Evolutionary conservation across 92 coral and sea anemone genomes (phyloP).

Genomic region (Siderastrea siderea): DNA sequence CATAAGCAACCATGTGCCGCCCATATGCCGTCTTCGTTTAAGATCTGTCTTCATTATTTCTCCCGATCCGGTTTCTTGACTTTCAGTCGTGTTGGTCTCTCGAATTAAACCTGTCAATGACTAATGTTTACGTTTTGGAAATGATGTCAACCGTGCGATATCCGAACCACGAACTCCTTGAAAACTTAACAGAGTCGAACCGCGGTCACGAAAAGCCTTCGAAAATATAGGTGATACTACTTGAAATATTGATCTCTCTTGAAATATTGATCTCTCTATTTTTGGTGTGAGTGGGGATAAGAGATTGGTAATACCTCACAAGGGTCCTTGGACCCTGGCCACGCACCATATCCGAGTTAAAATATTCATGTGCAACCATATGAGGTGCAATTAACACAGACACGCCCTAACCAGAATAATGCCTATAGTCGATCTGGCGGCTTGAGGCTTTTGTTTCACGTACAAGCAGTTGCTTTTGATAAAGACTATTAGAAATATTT

Average conservation of each 20-base stretch:
- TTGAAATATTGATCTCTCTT: slow-evolving; percentile 9
- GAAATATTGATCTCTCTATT: slow-evolving; percentile 11
- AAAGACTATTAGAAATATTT: slow-evolving; percentile 11
- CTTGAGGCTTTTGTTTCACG: slow-evolving; percentile 18
- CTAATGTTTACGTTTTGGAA: not conserved
- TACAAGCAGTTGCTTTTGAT: slow-evolving; percentile 17
- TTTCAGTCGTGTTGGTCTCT: not conserved
- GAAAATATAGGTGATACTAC: not conserved
- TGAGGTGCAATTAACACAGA: not conserved
- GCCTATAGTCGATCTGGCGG: not conserved
- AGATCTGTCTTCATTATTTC: slow-evolving; percentile 17
- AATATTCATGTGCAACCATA: slow-evolving; percentile 1
- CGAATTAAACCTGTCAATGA: not conserved
- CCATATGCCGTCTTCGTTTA: slow-evolving; percentile 46
- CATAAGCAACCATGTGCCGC: slow-evolving; percentile 42
- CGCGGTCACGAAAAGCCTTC: slow-evolving; percentile 38
- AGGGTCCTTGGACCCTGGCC: not conserved
- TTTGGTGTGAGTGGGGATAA: not conserved
- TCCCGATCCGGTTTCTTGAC: not conserved
- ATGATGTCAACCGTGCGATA: slow-evolving; percentile 32
- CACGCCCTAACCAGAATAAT: slow-evolving; percentile 25
- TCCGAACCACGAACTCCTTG: slow-evolving; percentile 35
- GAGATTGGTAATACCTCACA: not conserved
- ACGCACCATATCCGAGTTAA: not conserved
- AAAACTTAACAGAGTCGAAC: slow-evolving; percentile 8